Evolutionary conservation across 1,140 invertebrate genomes (phyloP), one percentile per base, ranked within the genome.

Genomic region (Spodoptera litura): DNA sequence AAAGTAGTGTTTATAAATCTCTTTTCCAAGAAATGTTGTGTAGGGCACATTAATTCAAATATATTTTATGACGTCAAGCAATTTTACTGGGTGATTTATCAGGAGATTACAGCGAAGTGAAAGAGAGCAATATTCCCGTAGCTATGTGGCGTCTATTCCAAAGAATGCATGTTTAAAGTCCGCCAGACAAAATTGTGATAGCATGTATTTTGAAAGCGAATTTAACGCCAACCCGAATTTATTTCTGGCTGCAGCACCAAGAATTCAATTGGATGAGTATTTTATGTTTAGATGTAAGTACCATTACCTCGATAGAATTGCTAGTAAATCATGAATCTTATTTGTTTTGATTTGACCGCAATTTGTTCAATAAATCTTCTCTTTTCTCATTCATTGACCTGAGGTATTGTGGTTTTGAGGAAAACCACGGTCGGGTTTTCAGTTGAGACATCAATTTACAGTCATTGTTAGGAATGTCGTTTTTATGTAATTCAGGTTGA

Each of bases 151-250:
- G 38, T 44, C 38, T 44, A 44, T 5, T 44, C 38, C n/a, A 13
- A 62, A 62, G 61, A 49, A 64, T 64, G 61, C 38, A 64, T 49
- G 61, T 64, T 64, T 64, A 64, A 64, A 64, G 35, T 64, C 61
- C 61, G 15, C 61, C 10, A 64, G 38, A 64, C 38, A 49, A 64
- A 64, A 56, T 38, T 0, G 27, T 15, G 13, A 62, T 62, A 62
- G 31, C 59, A 38, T 62, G 15, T n/a, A 62, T 62, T 62, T 62
- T 62, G 12, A 38, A 62, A 44, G 27, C 38, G 35, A 62, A 27
- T 20, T 59, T 59, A 59, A 59, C 56, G 58, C 27, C 58, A 35
- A 35, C 11, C 58, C 35, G 38, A 15, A 64, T 64, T 44, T 64
- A 64, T 64, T 64, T 64, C n/a, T 64, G 38, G n/a, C n/a, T 15